Evolutionary conservation across 2,113 vertebrate genomes (phyloP).

Genomic region (Anguilla japonica): DNA sequence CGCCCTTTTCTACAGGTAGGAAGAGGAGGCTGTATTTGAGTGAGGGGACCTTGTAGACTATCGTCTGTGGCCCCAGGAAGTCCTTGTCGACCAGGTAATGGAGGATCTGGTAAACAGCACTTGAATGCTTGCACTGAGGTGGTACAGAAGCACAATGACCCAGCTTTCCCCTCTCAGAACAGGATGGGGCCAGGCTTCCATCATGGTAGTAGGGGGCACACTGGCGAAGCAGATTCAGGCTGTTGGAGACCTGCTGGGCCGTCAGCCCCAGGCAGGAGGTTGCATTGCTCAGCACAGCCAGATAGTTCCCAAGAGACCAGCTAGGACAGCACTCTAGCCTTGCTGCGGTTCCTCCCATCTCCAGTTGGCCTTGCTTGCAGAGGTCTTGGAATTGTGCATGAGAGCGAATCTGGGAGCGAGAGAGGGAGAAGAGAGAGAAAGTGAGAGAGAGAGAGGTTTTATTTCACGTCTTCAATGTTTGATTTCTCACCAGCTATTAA

Average conservation of each 20-base stretch:
- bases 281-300: conserved; percentile 87
- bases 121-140: conserved; percentile 82
- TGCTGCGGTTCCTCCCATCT: conserved; percentile 51
- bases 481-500: no score
- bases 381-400: conserved; percentile 83
- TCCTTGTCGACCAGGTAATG: conserved; percentile 94
- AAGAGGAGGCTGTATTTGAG: conserved; percentile 94
- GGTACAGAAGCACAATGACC: conserved; percentile 82
- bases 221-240: conserved; percentile 81
- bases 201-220: conserved; percentile 89
- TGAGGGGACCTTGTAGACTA: conserved; percentile 92
- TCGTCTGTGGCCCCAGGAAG: conserved; percentile 90
- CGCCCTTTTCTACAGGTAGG: conserved; percentile 83
- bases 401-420: conserved; percentile 83
- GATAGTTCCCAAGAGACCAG: conserved; percentile 96
- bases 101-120: conserved; percentile 84
- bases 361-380: conserved; percentile 76
- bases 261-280: conserved; percentile 88
- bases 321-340: conserved; percentile 86
- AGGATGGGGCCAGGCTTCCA: conserved; percentile 78
- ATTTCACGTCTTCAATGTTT: not conserved
- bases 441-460: conserved; percentile 14
- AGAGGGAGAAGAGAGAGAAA: conserved; percentile 43
- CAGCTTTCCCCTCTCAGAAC: conserved; percentile 71
- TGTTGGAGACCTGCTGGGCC: conserved; percentile 81